Evolutionary conservation across 2,113 vertebrate species (phyloP).

Genomic region (Podiceps cristatus): DNA sequence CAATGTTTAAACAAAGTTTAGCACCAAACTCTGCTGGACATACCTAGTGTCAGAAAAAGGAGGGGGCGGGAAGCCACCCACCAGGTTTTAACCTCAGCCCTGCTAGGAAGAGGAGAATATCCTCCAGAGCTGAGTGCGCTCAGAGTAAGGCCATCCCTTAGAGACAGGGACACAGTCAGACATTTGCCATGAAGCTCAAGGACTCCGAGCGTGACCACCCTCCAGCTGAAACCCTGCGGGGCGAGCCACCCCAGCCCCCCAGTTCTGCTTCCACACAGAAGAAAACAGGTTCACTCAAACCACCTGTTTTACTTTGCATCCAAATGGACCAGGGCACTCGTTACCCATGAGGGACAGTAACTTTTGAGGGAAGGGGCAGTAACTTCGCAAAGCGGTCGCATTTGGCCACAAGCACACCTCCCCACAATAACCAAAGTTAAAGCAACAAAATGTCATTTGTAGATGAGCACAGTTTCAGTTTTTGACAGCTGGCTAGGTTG

Average conservation of each 20-base stretch:
- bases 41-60: not conserved
- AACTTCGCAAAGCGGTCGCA: accelerated
- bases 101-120: not conserved
- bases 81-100: not conserved
- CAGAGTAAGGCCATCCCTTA: not conserved
- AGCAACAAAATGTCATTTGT: not conserved
- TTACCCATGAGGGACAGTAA: not conserved
- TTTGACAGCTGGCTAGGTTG: not conserved
- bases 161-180: not conserved
- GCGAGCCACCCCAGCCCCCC: accelerated
- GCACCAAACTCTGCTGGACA: not conserved
- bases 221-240: not conserved
- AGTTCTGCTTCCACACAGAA: not conserved
- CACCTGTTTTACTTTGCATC: not conserved
- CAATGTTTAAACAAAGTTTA: not conserved
- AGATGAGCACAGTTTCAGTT: not conserved
- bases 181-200: not conserved
- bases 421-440: not conserved
- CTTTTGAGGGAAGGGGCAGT: not conserved
- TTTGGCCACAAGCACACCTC: not conserved
- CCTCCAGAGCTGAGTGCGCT: not conserved
- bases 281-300: not conserved
- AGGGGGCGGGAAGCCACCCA: not conserved
- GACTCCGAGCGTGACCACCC: not conserved
- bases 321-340: accelerated